These are phyloP conservation scores for Pseudochirops corinnae DNA, from an alignment of 2,797 vertebrate species.

Conservation along the genomic window DNA sequence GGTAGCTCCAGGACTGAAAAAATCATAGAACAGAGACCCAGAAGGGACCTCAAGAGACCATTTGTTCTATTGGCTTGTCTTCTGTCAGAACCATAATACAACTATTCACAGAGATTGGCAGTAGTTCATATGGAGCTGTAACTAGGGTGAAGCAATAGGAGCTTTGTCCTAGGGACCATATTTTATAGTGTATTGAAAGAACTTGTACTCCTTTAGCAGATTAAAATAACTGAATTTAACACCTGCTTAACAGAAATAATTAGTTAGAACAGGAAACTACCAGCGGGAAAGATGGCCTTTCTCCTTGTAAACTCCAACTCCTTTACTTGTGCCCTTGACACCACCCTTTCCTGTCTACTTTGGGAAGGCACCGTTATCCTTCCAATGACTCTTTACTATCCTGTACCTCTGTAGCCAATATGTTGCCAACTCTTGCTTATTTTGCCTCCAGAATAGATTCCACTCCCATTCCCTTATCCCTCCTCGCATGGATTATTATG, in stretches of 20 bases:
- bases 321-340: not conserved
- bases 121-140: not conserved
- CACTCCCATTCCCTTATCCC: not conserved
- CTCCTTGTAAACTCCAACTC: not conserved
- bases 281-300: not conserved
- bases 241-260: not conserved
- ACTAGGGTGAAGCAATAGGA: not conserved
- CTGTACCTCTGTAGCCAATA: not conserved
- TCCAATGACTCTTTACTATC: not conserved
- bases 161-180: not conserved
- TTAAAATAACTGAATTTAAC: not conserved
- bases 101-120: not conserved
- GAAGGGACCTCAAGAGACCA: not conserved
- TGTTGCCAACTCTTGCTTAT: not conserved
- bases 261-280: not conserved
- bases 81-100: not conserved
- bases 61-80: not conserved
- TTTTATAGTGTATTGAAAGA: not conserved
- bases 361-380: not conserved
- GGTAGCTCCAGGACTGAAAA: not conserved
- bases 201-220: not conserved
- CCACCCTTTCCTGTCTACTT: not conserved
- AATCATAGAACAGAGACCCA: not conserved
- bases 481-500: not conserved
- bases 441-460: not conserved